Conservation (phyloP, 2,797 vertebrate species). For the Sebastes iracundus region DNA sequence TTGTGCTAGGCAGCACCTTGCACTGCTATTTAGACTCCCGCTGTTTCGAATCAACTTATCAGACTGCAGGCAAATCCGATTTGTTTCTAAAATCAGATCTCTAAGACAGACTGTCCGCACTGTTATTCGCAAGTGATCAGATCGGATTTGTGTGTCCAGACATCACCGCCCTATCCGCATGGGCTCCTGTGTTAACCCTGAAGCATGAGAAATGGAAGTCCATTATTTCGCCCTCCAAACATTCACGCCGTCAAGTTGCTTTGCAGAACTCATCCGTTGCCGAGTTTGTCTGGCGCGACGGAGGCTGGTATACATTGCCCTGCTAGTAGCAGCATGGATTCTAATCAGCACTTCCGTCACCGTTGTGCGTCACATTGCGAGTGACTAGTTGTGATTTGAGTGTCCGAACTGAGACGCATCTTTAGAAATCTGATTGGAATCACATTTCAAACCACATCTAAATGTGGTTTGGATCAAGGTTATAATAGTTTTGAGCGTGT, state of each 20-base stretch:
- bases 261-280: no score
- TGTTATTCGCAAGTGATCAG: not conserved
- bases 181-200: not conserved
- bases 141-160: not conserved
- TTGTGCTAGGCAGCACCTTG: slow-evolving; percentile 53
- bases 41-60: slow-evolving; percentile 63
- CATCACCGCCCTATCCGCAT: not conserved
- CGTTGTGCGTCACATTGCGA: no score
- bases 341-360: no score
- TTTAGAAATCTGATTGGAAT: no score
- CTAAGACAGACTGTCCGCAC: not conserved
- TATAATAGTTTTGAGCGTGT: no score
- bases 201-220: not conserved
- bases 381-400: no score
- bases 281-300: no score
- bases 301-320: not conserved
- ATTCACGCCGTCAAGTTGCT: not conserved
- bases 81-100: not conserved
- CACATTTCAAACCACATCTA: no score
- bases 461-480: no score
- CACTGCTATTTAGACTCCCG: slow-evolving; percentile 59
- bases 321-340: no score
- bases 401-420: no score
- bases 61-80: not conserved
- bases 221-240: not conserved